These are phyloP conservation scores for Neostethus bicornis DNA, from an alignment of 2,797 vertebrate genomes.

Conservation along the genomic window DNA sequence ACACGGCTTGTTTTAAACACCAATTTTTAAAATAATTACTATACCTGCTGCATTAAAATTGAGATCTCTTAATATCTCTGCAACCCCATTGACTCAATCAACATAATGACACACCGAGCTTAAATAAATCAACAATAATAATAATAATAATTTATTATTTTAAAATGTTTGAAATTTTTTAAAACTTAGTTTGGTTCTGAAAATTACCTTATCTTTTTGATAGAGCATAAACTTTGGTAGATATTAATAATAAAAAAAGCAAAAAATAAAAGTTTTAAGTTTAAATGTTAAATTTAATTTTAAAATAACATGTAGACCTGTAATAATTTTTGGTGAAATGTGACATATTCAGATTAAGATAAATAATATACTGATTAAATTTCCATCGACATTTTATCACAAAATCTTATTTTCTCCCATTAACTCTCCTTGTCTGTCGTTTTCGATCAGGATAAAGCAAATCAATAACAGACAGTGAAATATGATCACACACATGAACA, in stretches of 20 bases:
- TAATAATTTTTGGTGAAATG: neutral
- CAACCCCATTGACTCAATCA: neutral
- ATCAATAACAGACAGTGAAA: conserved; percentile 72
- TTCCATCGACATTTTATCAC: too few species aligned
- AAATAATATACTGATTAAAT: too few species aligned
- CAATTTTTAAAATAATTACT: conserved; percentile 15
- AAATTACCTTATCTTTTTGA: neutral
- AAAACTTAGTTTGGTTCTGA: neutral
- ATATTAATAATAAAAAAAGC: neutral
- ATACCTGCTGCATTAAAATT: neutral
- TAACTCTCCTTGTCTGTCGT: conserved; percentile 5
- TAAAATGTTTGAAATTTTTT: neutral
- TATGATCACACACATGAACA: conserved; percentile 62
- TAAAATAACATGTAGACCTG: neutral
- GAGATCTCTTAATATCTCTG: neutral
- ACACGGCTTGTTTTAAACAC: conserved; percentile 7
- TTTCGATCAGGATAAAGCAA: conserved; percentile 36
- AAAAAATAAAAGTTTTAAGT: neutral
- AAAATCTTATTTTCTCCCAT: conserved; percentile 2
- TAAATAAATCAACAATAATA: neutral
- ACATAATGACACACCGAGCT: neutral
- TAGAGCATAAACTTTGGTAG: neutral
- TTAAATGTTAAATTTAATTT: neutral
- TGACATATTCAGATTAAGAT: neutral
- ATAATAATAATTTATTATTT: neutral